Conservation (phyloP, 35 echinoderm and acorn worm species). For the Heliocidaris erythrogramma region DNA sequence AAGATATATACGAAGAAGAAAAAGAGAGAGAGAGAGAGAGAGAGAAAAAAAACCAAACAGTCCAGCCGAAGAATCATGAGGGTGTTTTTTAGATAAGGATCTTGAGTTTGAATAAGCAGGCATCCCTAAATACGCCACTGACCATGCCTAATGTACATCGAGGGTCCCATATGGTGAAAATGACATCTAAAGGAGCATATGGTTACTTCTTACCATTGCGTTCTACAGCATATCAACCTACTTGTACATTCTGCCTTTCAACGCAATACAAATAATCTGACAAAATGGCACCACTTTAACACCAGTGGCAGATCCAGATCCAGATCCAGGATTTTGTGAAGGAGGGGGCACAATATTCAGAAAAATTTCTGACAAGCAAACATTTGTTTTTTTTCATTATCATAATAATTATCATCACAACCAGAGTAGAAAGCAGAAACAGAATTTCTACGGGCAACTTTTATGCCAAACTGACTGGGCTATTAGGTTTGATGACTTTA, state of each 20-base stretch:
- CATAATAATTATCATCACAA: too few relatives aligned
- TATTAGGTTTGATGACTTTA: too few relatives aligned
- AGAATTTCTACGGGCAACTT: too few relatives aligned
- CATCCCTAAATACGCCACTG: background rate
- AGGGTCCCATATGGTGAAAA: constrained; percentile 2
- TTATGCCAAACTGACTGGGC: too few relatives aligned
- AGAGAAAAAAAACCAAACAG: background rate
- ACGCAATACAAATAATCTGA: background rate
- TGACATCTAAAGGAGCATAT: background rate
- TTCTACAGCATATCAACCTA: background rate
- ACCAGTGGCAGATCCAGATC: too few relatives aligned
- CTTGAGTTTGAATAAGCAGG: background rate
- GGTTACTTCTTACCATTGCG: background rate
- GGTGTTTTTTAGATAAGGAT: background rate
- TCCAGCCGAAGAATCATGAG: background rate
- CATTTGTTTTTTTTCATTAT: too few relatives aligned
- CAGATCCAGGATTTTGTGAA: too few relatives aligned
- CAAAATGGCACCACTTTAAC: too few relatives aligned
- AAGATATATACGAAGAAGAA: background rate
- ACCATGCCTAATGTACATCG: background rate
- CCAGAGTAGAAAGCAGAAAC: too few relatives aligned
- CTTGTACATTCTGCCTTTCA: background rate
- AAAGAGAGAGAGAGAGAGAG: background rate
- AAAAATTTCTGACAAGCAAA: too few relatives aligned
- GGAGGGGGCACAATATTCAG: too few relatives aligned